Base-by-base conservation (phyloP, 2,888 invertebrate species). In the Nebria brevicollis region DNA sequence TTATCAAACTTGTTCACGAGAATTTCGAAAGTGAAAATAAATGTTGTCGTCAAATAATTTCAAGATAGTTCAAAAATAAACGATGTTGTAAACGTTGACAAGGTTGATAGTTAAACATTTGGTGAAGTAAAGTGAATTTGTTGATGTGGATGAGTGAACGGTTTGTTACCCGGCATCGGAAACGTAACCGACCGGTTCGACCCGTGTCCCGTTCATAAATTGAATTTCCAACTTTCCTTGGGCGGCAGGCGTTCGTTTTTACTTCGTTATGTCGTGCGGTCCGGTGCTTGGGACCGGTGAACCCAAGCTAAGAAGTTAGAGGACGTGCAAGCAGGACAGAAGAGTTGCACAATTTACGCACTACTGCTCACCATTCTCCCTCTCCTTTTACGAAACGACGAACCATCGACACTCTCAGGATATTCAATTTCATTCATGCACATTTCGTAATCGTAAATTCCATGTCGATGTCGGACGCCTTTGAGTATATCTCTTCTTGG, bases 341-440 rank as follows among this genome's bases (percentile, higher is more conserved):
- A 10, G 26, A 66, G 77, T 34, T 68, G 77, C 68, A 77, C 42
- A 77, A 77, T 77, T 77, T 68, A 77, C 77, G 77, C 77, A 25
- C 77, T 43, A 43, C 1, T 15, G 73, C 73, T 73, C 70, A 77
- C 70, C 77, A 43, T 77, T 68, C 77, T 66, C 77, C 20, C 77
- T 66, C 20, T 20, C 25, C 66, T 13, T 26, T 34, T 34, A 42
- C 66, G 66, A 41, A 26, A 42, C 41, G 11, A 42, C 84, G 11
- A 54, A 54, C 7, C 84, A 84, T 84, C 84, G 83, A 83, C 84
- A 83, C 83, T 83, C 83, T 77, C 83, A 83, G 84, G 86, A 86
- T 86, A 86, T 86, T 86, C 86, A 86, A 86, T 86, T 86, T 86
- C 85, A 85, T 84, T 85, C 84, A 85, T 85, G 85, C 86, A 85